phyloP scores from a whole-genome alignment of 2,797 vertebrate genomes.

The Phrynocephalus vlangalii region DNA sequence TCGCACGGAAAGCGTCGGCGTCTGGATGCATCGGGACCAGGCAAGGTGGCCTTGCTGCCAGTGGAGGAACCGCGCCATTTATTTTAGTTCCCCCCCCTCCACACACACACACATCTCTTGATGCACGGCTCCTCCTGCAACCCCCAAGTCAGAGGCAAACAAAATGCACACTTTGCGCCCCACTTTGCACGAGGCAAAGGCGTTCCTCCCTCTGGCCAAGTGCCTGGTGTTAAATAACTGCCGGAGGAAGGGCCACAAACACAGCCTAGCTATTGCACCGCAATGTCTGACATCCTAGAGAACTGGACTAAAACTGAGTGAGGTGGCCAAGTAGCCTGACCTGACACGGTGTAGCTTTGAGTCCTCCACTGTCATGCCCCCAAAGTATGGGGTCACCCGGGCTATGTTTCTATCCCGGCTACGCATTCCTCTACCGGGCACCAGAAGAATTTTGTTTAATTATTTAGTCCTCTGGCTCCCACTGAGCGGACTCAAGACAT shows the following conservation, averaged over 20 bases:
- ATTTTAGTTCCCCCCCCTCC: not conserved
- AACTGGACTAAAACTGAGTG: not conserved
- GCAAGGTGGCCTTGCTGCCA: not conserved
- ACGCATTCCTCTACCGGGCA: not conserved
- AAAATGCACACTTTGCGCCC: too few relatives aligned
- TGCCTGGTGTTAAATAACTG: too few relatives aligned
- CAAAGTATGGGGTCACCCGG: not conserved
- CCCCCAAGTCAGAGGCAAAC: too few relatives aligned
- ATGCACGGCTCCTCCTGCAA: too few relatives aligned
- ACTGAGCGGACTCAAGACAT: too few relatives aligned
- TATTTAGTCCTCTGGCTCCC: too few relatives aligned
- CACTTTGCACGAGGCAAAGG: too few relatives aligned
- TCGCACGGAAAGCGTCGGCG: not conserved
- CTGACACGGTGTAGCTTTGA: not conserved
- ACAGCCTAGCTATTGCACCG: not conserved
- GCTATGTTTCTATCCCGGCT: not conserved
- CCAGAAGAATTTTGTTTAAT: too few relatives aligned
- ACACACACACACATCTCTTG: too few relatives aligned
- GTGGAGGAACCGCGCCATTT: not conserved
- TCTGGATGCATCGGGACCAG: not conserved
- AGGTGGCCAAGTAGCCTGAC: not conserved
- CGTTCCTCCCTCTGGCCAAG: too few relatives aligned
- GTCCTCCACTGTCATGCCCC: not conserved
- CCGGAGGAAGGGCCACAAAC: too few relatives aligned
- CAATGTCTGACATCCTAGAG: not conserved